Conservation (phyloP, 2,888 invertebrate genomes). For the Drosophila neonasuta region DNA sequence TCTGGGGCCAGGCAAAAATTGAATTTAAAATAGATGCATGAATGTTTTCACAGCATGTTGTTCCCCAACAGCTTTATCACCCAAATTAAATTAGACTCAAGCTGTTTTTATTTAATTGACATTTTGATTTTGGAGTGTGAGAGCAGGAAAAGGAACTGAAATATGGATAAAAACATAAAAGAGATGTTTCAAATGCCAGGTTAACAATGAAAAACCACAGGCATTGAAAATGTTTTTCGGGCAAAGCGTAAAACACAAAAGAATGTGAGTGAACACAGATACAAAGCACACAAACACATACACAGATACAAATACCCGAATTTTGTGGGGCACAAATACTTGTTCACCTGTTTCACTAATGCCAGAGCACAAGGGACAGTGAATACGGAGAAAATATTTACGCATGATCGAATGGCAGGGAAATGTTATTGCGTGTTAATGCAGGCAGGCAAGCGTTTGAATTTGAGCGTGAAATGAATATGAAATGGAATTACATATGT, state of each 20-base stretch:
- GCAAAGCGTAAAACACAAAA: constrained; percentile 13
- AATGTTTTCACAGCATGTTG: neutral
- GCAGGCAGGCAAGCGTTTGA: constrained; percentile 26
- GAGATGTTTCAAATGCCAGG: constrained; percentile 19
- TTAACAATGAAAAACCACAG: constrained; percentile 19
- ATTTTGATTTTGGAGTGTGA: constrained; percentile 3
- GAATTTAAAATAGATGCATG: neutral
- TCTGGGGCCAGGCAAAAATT: constrained; percentile 1
- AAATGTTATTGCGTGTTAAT: constrained; percentile 50
- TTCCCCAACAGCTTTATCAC: neutral
- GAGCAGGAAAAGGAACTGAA: neutral
- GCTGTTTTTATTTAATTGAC: constrained; percentile 14
- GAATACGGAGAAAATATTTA: constrained; percentile 31
- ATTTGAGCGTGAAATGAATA: constrained; percentile 58
- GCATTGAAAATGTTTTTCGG: constrained; percentile 10
- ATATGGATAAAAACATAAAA: constrained; percentile 6
- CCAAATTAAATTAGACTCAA: constrained; percentile 6
- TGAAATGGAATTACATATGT: constrained; percentile 42
- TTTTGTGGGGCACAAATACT: neutral
- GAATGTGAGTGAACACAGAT: neutral
- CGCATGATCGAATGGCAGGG: constrained; percentile 39
- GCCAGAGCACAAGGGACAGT: constrained; percentile 1
- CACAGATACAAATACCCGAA: constrained; percentile 6
- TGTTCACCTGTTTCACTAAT: constrained; percentile 1
- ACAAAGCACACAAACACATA: constrained; percentile 8